Evolutionary conservation across 2,888 invertebrate species (phyloP).

Genomic region (Amiota minor): DNA sequence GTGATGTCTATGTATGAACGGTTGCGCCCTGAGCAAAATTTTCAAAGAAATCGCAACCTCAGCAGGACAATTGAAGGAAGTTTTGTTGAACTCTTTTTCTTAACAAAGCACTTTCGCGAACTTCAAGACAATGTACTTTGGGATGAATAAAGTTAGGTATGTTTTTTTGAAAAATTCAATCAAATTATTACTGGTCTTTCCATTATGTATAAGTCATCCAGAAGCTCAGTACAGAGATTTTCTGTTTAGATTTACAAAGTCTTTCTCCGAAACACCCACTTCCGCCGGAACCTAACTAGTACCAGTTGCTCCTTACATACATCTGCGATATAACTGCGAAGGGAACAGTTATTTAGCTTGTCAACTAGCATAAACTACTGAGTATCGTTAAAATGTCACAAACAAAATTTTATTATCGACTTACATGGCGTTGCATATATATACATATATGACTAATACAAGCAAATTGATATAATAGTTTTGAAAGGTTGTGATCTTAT

Average conservation of each 20-base stretch:
- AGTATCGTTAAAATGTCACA: constrained; percentile 47
- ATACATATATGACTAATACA: constrained; percentile 46
- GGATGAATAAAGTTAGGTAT: background rate
- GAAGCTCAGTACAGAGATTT: constrained; percentile 57
- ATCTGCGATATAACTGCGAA: constrained; percentile 54
- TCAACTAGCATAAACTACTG: constrained; percentile 62
- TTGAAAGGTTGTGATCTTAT: constrained; percentile 44
- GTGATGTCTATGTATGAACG: constrained; percentile 48
- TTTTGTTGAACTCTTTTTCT: background rate
- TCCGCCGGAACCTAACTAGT: constrained; percentile 33
- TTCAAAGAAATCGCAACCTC: constrained; percentile 31
- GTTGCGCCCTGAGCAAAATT: constrained; percentile 27
- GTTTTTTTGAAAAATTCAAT: constrained; percentile 30
- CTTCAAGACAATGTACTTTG: constrained; percentile 40
- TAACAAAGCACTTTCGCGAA: too few relatives aligned
- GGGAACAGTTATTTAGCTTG: constrained; percentile 54
- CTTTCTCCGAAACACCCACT: constrained; percentile 41
- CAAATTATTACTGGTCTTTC: constrained; percentile 56
- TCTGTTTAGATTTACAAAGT: constrained; percentile 56
- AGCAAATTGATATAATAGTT: constrained; percentile 53
- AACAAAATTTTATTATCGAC: constrained; percentile 51
- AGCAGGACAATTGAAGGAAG: background rate
- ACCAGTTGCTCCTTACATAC: background rate
- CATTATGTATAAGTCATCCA: constrained; percentile 57
- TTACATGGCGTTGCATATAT: constrained; percentile 57